Evolutionary conservation across 1,140 invertebrate genomes (phyloP).

Genomic region (Cephus cinctus): DNA sequence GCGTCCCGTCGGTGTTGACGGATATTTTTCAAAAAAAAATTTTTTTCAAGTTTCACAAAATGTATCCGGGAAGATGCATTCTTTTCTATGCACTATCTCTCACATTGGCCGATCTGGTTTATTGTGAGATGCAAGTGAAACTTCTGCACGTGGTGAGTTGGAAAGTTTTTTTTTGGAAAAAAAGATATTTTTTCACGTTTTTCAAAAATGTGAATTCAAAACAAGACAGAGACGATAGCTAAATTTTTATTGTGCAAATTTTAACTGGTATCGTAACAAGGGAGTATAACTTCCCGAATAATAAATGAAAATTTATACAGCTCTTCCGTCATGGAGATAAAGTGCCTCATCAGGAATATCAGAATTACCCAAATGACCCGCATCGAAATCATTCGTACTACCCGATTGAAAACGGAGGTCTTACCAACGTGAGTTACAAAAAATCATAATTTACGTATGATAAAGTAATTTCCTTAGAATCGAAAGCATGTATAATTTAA

Average conservation of each 20-base stretch:
- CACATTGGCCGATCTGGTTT: constrained; percentile 11
- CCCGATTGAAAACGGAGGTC: constrained; percentile 47
- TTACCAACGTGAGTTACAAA: constrained; percentile 57
- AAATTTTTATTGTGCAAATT: too few relatives aligned
- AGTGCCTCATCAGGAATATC: constrained; percentile 47
- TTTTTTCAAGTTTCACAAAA: constrained; percentile 17
- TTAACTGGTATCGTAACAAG: too few relatives aligned
- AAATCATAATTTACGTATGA: too few relatives aligned
- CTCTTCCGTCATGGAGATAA: constrained; percentile 54
- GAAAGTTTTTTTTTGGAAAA: constrained; percentile 9
- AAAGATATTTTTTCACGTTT: constrained; percentile 5
- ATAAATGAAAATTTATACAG: constrained; percentile 34
- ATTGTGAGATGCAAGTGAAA: constrained; percentile 34
- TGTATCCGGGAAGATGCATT: background rate
- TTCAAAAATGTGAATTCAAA: background rate
- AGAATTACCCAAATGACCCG: constrained; percentile 54
- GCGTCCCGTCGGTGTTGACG: too few relatives aligned
- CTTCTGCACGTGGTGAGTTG: constrained; percentile 45
- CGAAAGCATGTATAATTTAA: too few relatives aligned
- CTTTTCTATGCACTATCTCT: background rate
- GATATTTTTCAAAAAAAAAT: too few relatives aligned
- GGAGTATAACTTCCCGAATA: too few relatives aligned
- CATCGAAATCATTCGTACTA: constrained; percentile 46
- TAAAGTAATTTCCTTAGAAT: too few relatives aligned
- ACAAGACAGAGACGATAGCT: too few relatives aligned